Base-by-base conservation (phyloP, 64 coral and sea anemone genomes). In the Orbicella faveolata region DNA sequence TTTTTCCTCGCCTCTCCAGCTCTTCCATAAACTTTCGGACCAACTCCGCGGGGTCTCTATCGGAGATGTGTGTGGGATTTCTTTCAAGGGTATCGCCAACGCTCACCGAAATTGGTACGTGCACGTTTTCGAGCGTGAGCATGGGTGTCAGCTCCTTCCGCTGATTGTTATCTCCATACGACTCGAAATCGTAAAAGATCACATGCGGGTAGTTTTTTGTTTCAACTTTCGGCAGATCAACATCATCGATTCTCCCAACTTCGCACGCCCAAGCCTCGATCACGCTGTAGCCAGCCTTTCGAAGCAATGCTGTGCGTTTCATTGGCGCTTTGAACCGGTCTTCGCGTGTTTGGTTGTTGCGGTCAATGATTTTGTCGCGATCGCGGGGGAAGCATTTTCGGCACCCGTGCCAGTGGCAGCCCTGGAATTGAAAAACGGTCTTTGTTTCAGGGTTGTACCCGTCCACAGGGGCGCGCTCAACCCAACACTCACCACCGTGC, bases 181-280 rank as follows among this genome's bases (percentile, higher is more conserved):
- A 2, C 26, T 92, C 83, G 44, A 92, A 92, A 72, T 92, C 90
- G 33, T 16, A 92, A 1, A 92, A 73, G 34, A 87, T 79, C 11
- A 78, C 85, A 8, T 92, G 78, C 2, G 90, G 90, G 63, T 86
- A 92, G 23, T 74, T 57, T n/a, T 61, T 86, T 23, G 69, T 30
- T 4, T 73, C 21, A 2, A 63, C 30, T 30, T 30, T 30, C 30
- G 30, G 30, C 30, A 30, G 30, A 0, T 30, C 30, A 30, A 30
- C 30, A 30, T 30, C 30, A 30, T 30, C 30, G 30, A 30, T 30
- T 30, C 30, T 30, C 30, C 30, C 17, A 21, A 4, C 21, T 93
- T 4, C 76, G 79, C 35, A 44, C 63, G 80, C 84, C 91, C 84
- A 88, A 88, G 70, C 63, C 41, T 75, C 78, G 23, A 93, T 48